Evolutionary conservation across 2,888 invertebrate genomes (phyloP), one percentile per base, ranked within the genome.

Genomic region (Drosophila engyochracea): DNA sequence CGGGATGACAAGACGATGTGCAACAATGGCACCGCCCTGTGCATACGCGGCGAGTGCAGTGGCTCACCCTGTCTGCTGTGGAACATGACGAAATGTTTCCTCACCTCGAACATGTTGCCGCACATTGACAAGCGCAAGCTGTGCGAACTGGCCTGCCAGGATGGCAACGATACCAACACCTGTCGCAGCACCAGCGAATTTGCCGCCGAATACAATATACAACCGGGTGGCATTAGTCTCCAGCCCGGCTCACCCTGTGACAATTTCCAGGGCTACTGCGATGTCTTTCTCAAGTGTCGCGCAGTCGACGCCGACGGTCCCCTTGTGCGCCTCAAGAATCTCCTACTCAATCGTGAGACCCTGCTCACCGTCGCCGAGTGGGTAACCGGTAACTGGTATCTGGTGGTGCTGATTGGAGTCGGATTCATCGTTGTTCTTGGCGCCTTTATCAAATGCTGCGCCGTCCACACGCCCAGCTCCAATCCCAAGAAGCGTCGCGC

Each of bases 241-340:
- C 95, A 98, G 60, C 99, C 99, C 9, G 99, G 99, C 30, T 98
- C 99, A 58, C 99, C 99, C 0, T 99, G 99, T 94, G 99, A 99
- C 94, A 99, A 99, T 94, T 99, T 98, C 95, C 97, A 98, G 96
- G 99, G 99, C 62, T 99, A 99, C 94, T 99, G 99, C 94, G 99
- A 99, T 94, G 99, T 99, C 79, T 99, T 99, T 94, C 96, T 98
- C 63, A 99, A 99, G 94, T 99, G 99, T 93, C 96, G 99, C 81
- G 98, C 98, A 1, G 99, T 99, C 30, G 99, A 99, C 94, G 99
- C 99, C 0, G 99, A 99, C 91, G 99, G 99, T 9, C 99, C 99
- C 4, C 94, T 99, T 76, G 98, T 98, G 30, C 96, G 99, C 62
- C 95, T 99, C 70, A 99, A 99, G 95, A 99, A 99, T 94, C 95